Percentiles rank a stretch among this genome's conserved stretches.
Evolutionary conservation across 2,797 vertebrate genomes (phyloP).

Genomic region (Botia kubotai): DNA sequence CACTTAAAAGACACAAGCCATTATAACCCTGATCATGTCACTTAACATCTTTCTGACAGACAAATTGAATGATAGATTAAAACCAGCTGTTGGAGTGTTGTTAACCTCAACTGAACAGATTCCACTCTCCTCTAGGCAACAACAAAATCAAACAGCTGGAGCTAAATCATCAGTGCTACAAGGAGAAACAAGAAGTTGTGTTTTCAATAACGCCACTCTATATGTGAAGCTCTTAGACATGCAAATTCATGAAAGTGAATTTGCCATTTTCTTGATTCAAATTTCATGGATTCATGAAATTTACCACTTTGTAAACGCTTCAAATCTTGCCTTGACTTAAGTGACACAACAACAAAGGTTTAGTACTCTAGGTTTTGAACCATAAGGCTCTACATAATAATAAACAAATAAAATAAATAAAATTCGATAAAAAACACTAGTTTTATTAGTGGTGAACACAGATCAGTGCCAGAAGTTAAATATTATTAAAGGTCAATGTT

Average conservation of each 20-base stretch:
- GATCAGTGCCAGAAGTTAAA: too few relatives aligned
- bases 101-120: not conserved
- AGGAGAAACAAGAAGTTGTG: too few relatives aligned
- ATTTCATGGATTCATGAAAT: too few relatives aligned
- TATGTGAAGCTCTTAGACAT: not conserved
- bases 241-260: not conserved
- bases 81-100: conserved; percentile 16
- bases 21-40: not conserved
- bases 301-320: not conserved
- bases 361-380: too few relatives aligned
- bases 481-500: too few relatives aligned
- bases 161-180: not conserved
- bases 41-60: conserved; percentile 2
- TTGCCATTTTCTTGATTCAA: too few relatives aligned
- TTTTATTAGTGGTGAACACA: too few relatives aligned
- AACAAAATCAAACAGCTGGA: not conserved
- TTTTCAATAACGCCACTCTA: not conserved
- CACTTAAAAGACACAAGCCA: not conserved
- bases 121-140: conserved; percentile 16
- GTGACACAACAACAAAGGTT: too few relatives aligned
- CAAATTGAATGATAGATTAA: conserved; percentile 16
- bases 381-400: too few relatives aligned
- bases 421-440: too few relatives aligned
- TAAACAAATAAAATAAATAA: too few relatives aligned
- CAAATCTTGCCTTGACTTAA: too few relatives aligned